phyloP scores from a whole-genome alignment of 2,113 vertebrate species.

The Carlito syrichta region DNA sequence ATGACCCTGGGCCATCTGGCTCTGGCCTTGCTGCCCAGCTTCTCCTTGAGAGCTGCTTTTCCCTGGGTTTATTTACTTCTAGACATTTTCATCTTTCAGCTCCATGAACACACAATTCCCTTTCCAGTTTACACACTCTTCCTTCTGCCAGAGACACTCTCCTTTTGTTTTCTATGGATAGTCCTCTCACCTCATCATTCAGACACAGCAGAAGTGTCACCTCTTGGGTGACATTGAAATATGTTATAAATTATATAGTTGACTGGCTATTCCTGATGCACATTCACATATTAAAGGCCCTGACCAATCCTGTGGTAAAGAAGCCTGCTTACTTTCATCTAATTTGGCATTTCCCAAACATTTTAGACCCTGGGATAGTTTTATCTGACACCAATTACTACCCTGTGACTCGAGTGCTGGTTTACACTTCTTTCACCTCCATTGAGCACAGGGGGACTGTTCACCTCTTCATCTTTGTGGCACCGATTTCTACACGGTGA shows the following conservation, averaged over 20 bases:
- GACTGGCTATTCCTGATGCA: neutral
- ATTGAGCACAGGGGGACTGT: neutral
- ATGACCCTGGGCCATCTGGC: neutral
- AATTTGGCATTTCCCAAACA: neutral
- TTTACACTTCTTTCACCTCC: neutral
- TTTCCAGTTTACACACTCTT: neutral
- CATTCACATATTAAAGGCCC: neutral
- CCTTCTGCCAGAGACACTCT: neutral
- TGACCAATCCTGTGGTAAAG: neutral
- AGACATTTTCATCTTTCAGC: neutral
- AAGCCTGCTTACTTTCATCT: neutral
- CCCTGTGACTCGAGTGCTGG: neutral
- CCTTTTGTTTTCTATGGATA: neutral
- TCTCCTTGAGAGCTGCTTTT: neutral
- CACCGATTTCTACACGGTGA: neutral
- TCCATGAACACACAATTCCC: neutral
- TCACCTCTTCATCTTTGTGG: neutral
- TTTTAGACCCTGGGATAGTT: neutral
- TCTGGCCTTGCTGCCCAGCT: neutral
- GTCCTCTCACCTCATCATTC: neutral
- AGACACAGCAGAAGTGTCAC: neutral
- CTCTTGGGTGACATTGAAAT: neutral
- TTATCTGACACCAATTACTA: neutral
- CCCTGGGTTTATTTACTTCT: neutral
- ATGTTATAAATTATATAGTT: neutral